Base-by-base conservation (phyloP, 2,888 invertebrate species). In the Diplolepis rosae region DNA sequence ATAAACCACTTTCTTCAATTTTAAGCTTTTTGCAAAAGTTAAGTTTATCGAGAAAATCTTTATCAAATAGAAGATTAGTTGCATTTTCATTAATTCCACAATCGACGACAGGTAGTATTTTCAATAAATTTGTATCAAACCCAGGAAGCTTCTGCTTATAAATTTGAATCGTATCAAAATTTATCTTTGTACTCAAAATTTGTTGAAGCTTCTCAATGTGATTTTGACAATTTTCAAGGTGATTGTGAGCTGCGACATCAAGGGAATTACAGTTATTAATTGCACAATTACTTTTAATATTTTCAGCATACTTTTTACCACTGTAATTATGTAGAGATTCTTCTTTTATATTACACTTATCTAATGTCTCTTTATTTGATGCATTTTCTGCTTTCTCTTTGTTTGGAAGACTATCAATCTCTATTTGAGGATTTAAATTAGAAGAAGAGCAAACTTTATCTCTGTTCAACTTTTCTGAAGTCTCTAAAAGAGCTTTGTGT, bases 161-260 rank as follows among this genome's bases (percentile, higher is more conserved):
- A 24, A 75, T 80, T 30, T 79, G 77, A 0, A 82, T 83, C 2
- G 87, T 87, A n/a, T 74, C 73, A 1, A 82, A 78, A 39, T 84
- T 82, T 51, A 87, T 85, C 35, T 79, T 83, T 1, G 86, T 85
- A 4, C 74, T 75, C 30, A 87, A 71, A 67, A 83, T 83, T 32
- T 80, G 77, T 30, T 87, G 87, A 1, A 87, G 79, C 4, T 76
- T 78, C 51, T 83, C 82, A 66, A 87, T 87, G 27, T 84, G 81
- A 15, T 75, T 74, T 24, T 81, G 83, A 54, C 84, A 86, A 52
- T 73, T 82, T 56, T 80, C 80, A 27, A 84, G 32, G 2, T 77
- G 78, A 67, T 82, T 79, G 22, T 81, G 82, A 9, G 83, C 83
- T 11, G 54, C 69, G 32, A 69, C 45, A 2, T 50, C 52, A n/a